These are phyloP conservation scores for Oreortyx pictus DNA, from an alignment of 2,797 vertebrate species.

Conservation along the genomic window DNA sequence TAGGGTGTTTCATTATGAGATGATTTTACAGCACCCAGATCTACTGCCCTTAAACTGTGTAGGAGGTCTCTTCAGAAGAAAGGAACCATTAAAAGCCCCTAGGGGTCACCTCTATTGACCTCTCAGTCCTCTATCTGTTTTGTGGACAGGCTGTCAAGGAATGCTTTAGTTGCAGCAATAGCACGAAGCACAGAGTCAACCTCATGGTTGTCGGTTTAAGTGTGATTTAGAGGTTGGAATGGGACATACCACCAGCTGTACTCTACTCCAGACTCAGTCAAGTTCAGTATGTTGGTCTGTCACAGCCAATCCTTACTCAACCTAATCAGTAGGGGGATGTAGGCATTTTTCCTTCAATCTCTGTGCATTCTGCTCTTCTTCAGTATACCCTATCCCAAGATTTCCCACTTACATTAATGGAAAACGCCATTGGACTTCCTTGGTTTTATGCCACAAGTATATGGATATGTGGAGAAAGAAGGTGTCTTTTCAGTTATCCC, in stretches of 20 bases:
- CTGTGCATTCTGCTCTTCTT: not conserved
- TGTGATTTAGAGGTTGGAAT: not conserved
- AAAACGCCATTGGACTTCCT: not conserved
- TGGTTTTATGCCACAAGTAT: not conserved
- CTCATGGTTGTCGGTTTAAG: not conserved
- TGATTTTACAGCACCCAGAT: not conserved
- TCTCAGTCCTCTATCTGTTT: not conserved
- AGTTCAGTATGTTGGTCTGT: not conserved
- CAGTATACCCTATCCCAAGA: not conserved
- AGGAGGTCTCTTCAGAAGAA: not conserved
- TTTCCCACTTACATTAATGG: not conserved
- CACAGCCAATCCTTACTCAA: not conserved
- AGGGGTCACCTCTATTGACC: not conserved
- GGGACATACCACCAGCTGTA: not conserved
- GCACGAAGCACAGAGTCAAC: not conserved
- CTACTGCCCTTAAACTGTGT: not conserved
- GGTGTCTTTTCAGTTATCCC: not conserved
- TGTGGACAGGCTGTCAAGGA: not conserved
- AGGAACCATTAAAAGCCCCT: not conserved
- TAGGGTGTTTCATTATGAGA: not conserved
- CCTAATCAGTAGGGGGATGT: not conserved
- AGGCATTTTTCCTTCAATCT: fast-evolving
- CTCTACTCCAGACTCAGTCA: not conserved
- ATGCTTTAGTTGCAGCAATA: not conserved
- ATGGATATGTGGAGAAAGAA: not conserved